Conservation (phyloP, 2,797 vertebrate species). For the Melanotaenia boesemani region DNA sequence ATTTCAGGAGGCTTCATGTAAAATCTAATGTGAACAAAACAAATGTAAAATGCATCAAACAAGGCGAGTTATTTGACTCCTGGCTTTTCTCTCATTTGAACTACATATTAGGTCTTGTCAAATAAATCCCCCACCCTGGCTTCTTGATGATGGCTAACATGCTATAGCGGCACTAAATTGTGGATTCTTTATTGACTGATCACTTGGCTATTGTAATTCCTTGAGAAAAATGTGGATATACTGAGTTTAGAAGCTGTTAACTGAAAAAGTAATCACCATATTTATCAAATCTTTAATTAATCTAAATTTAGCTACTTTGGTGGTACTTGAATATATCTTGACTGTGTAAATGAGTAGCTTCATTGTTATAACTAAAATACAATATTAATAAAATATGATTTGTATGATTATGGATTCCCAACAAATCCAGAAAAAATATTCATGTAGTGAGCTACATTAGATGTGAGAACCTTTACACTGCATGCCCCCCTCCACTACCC, state of each 20-base stretch:
- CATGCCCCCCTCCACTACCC: conserved; percentile 1
- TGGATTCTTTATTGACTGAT: not conserved
- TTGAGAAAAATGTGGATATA: not conserved
- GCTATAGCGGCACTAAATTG: not conserved
- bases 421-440: not conserved
- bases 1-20: conserved; percentile 27
- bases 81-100: conserved; percentile 5
- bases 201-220: not conserved
- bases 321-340: not conserved
- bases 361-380: not conserved
- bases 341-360: not conserved
- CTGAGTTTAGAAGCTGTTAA: not conserved
- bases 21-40: conserved; percentile 31
- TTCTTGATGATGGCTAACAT: not conserved
- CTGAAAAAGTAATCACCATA: not conserved
- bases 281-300: not conserved
- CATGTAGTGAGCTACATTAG: conserved; percentile 1
- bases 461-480: not conserved
- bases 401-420: not conserved
- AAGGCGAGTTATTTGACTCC: not conserved
- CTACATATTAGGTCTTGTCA: conserved; percentile 2
- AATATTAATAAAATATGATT: not conserved
- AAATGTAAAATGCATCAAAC: conserved; percentile 26
- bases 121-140: not conserved
- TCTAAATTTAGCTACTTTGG: not conserved